These are phyloP conservation scores for Mimas tiliae DNA, from an alignment of 2,888 invertebrate genomes.

Conservation along the genomic window DNA sequence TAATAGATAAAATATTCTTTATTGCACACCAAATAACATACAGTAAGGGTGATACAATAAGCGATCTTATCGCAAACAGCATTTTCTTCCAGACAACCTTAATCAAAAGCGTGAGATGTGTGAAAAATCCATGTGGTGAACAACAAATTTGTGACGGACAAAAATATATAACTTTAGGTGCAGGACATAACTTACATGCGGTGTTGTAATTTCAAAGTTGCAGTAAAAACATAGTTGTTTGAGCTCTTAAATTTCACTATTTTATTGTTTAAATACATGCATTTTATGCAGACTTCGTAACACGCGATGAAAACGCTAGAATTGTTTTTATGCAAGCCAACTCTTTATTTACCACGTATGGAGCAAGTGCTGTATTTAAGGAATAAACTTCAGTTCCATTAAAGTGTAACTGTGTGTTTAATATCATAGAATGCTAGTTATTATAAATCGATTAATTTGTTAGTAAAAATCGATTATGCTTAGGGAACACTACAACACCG, in stretches of 20 bases:
- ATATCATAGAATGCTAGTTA: conserved; percentile 9
- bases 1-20: too few species aligned
- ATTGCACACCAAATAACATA: too few species aligned
- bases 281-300: conserved; percentile 6
- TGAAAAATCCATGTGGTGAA: too few species aligned
- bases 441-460: too few species aligned
- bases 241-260: conserved; percentile 21
- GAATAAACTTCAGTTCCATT: conserved; percentile 14
- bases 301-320: conserved; percentile 18
- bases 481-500: too few species aligned
- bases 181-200: conserved; percentile 7
- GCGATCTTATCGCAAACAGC: too few species aligned
- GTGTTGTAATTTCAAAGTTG: conserved; percentile 15
- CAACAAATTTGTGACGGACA: not conserved
- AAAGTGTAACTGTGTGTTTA: not conserved
- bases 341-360: conserved; percentile 22
- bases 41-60: too few species aligned
- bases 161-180: not conserved
- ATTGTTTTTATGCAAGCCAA: conserved; percentile 20
- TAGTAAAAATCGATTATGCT: too few species aligned
- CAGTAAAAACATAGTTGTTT: conserved; percentile 5
- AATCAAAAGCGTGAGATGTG: too few species aligned
- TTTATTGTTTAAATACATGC: conserved; percentile 24
- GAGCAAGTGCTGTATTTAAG: conserved; percentile 8
- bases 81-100: too few species aligned